phyloP scores from a whole-genome alignment of 2,113 vertebrate species.

The Oreocharis arfaki region DNA sequence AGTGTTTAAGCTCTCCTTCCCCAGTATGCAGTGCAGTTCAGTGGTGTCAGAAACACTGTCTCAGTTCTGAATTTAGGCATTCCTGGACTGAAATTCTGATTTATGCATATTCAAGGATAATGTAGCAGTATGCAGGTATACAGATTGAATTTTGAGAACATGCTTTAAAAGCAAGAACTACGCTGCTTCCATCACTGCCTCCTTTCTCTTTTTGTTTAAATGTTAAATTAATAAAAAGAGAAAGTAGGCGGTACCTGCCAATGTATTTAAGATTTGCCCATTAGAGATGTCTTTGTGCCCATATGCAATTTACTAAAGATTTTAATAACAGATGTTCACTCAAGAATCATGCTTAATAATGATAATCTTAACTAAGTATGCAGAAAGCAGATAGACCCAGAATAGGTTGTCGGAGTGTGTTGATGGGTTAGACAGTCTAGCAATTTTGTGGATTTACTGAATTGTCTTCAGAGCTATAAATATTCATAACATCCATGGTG shows the following conservation, averaged over 20 bases:
- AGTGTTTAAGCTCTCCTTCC: background rate
- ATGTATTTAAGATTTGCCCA: background rate
- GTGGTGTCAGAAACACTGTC: background rate
- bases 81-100: background rate
- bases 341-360: background rate
- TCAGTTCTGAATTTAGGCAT: background rate
- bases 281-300: background rate
- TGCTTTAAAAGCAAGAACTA: background rate
- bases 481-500: conserved; percentile 18
- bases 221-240: background rate
- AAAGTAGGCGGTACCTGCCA: background rate
- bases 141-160: background rate
- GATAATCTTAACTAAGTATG: background rate
- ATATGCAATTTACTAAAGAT: background rate
- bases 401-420: background rate
- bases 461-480: conserved; percentile 36
- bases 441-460: conserved; percentile 31
- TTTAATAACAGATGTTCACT: conserved; percentile 31
- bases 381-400: background rate
- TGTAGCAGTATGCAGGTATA: background rate
- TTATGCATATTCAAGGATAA: background rate
- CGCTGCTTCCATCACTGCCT: background rate
- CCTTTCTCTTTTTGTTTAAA: background rate
- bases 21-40: background rate
- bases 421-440: conserved; percentile 32